Evolutionary conservation across 1,140 invertebrate genomes (phyloP), one percentile per base, ranked within the genome.

Genomic region (Musca vetustissima): DNA sequence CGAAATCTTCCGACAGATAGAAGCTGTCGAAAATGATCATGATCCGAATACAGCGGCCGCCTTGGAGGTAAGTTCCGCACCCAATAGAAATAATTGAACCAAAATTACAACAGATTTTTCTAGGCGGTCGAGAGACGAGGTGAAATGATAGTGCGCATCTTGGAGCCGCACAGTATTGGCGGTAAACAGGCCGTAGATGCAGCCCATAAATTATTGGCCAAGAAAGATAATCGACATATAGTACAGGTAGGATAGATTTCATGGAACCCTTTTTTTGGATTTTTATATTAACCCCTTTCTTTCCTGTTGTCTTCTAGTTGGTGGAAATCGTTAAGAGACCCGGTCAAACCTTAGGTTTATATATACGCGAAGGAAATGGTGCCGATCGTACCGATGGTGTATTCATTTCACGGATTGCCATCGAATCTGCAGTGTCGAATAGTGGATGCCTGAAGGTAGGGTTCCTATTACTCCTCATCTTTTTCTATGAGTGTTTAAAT

Each of bases 281-380:
- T 17, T 6, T 53, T 22, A 65, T 14, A 32, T 43, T 25, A 47
- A 57, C 55, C 15, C 2, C 21, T 2, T 43, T 4, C 3, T 28
- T 8, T 28, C 28, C 28, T 28, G 15, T 64, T 32, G 15, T 17
- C 50, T 52, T 97, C 57, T 92, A 98, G 84, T 93, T 98, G 78
- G 96, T 99, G 71, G 98, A 99, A 86, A 99, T 99, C 77, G 96
- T 99, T 70, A 99, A 99, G 85, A 89, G 97, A 75, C 98, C 98
- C 1, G 98, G 97, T 22, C 98, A 99, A 85, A 98, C 97, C 7
- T 86, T 99, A 64, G 98, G 98, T 50, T 88, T 99, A 66, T 99
- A 99, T 81, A 98, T 99, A 76, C 88, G 98, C 28, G 96, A 98
- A 85, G 96, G 96, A 21, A 97, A 98, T 79, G 97, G 96, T 2